A percentile compares a stretch with the other conserved stretches of the same genome.
Conservation (phyloP, 2,888 invertebrate genomes). For the Acronicta aceris region DNA sequence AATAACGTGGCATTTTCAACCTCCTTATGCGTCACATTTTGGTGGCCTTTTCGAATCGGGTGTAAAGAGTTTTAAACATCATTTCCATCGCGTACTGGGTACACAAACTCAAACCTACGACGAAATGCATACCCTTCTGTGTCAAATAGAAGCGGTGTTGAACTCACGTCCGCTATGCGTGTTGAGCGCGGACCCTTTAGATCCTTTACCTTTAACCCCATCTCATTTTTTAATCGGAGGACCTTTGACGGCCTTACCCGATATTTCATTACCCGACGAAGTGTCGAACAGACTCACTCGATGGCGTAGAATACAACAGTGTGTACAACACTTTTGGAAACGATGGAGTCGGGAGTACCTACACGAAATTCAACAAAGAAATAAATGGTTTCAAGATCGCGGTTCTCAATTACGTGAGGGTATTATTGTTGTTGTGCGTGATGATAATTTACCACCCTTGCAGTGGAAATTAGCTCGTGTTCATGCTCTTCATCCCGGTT, state of each 20-base stretch:
- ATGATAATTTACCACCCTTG: constrained; percentile 5
- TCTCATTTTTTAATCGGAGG: constrained; percentile 25
- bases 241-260: constrained; percentile 15
- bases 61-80: too few species aligned
- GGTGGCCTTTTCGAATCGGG: too few species aligned
- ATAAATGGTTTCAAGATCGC: constrained; percentile 46
- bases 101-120: too few species aligned
- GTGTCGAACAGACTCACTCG: constrained; percentile 11
- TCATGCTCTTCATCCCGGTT: too few species aligned
- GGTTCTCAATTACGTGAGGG: neutral
- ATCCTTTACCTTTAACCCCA: constrained; percentile 8
- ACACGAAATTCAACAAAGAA: constrained; percentile 50
- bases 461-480: constrained; percentile 1
- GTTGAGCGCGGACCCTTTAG: constrained; percentile 17
- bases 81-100: too few species aligned
- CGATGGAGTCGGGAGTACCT: constrained; percentile 44
- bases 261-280: constrained; percentile 5
- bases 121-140: too few species aligned
- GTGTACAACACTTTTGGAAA: constrained; percentile 49
- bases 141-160: neutral
- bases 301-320: constrained; percentile 26
- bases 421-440: neutral
- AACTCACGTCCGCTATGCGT: constrained; percentile 10
- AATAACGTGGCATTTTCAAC: too few species aligned
- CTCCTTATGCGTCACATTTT: too few species aligned